Base-by-base conservation (phyloP, 2,888 invertebrate species). In the Vannuccia rotundouncinata region DNA sequence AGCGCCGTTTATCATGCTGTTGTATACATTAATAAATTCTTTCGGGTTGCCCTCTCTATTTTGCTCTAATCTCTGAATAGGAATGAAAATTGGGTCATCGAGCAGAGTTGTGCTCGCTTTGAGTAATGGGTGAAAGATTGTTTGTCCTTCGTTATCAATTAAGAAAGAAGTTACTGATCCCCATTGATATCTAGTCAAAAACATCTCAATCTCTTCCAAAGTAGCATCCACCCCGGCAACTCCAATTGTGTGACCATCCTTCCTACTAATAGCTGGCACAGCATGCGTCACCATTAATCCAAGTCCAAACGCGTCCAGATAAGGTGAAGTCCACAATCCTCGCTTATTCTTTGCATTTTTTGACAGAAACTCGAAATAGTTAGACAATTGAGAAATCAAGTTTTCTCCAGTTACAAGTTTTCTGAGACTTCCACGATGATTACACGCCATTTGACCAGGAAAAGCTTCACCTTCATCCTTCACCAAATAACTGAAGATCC, bases 201-300 rank as follows among this genome's bases (percentile, higher is more conserved):
- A 86, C 82, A 87, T 87, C 82, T 88, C 88, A 59, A 88, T 87
- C 82, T 88, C 88, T 82, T 88, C 88, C 59, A 88, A 82, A 0
- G 88, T 88, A 0, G 88, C 88, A 84, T 88, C 88, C 17, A 88
- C 85, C n/a, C 88, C 88, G 59, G 86, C 87, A 1, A 88, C 88
- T 28, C 88, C 88, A 81, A 88, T 87, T 45, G 86, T 85, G 86
- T 84, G 85, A 74, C 85, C 85, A 75, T 85, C 85, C 17, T 45
- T 45, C 29, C 83, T 84, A 82, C 88, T 88, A 31, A 86, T 84
- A 59, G 87, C 85, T 5, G 88, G 88, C 66, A 88, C 85, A n/a
- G 88, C 86, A 82, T 88, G 85, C 0, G 88, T 88, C 45, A 88
- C 86, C 85, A 88, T 87, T n/a, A 88, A 84, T 1, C 88, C 88